These are phyloP conservation scores for Hypomesus transpacificus DNA, from an alignment of 2,113 vertebrate genomes.

Conservation along the genomic window DNA sequence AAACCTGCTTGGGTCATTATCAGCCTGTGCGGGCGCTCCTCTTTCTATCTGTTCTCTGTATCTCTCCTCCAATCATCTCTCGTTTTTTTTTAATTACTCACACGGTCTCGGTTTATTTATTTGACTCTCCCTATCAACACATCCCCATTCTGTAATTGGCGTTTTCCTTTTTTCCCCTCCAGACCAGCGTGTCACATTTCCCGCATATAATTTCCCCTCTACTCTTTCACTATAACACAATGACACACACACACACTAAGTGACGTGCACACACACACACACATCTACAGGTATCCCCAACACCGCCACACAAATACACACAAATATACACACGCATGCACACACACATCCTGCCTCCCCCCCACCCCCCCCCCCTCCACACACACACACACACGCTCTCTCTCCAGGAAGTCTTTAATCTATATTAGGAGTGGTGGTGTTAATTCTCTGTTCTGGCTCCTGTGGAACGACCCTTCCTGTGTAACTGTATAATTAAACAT, in stretches of 20 bases:
- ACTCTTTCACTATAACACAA: slow-evolving; percentile 6
- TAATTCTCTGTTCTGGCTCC: slow-evolving; percentile 17
- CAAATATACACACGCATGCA: slow-evolving; percentile 13
- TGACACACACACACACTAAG: slow-evolving; percentile 7
- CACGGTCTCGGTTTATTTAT: slow-evolving; percentile 6
- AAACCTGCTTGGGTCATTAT: slow-evolving; percentile 69
- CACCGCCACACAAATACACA: background rate
- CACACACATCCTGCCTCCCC: slow-evolving; percentile 16
- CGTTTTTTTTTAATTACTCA: slow-evolving; percentile 20
- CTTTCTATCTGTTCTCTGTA: too few relatives aligned
- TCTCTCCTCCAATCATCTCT: slow-evolving; percentile 14
- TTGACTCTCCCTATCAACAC: slow-evolving; percentile 19
- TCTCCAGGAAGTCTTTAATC: slow-evolving; percentile 53
- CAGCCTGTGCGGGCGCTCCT: slow-evolving; percentile 55
- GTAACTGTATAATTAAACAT: slow-evolving; percentile 68
- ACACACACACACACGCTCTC: slow-evolving; percentile 25
- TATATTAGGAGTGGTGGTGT: background rate
- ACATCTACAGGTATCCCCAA: background rate
- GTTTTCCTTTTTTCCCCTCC: too few relatives aligned
- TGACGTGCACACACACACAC: background rate
- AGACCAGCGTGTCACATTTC: too few relatives aligned
- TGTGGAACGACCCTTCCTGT: slow-evolving; percentile 67
- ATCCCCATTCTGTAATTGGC: background rate
- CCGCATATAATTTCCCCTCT: background rate
- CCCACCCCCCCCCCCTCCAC: slow-evolving; percentile 15